phyloP scores from a whole-genome alignment of 2,113 vertebrate genomes.

The Emydura subglobosa region DNA sequence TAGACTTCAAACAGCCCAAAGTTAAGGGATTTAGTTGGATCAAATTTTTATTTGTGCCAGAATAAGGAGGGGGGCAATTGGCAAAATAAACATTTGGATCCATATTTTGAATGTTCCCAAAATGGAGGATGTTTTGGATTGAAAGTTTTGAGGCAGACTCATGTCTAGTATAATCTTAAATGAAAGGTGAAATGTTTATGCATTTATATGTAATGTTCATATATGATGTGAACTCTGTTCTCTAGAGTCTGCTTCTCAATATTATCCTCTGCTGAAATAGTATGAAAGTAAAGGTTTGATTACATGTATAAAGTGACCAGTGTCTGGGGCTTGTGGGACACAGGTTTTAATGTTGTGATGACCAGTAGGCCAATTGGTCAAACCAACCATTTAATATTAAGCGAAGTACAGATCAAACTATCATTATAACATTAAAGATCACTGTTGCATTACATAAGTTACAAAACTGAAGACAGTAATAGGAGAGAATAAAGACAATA shows the following conservation, averaged over 20 bases:
- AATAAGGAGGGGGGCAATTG: not conserved
- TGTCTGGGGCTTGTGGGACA: not conserved
- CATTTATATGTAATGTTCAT: not conserved
- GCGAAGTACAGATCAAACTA: not conserved
- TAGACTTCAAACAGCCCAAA: not conserved
- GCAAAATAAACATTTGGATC: not conserved
- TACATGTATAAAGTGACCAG: not conserved
- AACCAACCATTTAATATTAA: not conserved
- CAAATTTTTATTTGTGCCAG: not conserved
- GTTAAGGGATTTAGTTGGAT: not conserved
- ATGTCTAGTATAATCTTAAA: not conserved
- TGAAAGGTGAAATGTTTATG: not conserved
- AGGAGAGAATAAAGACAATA: not conserved
- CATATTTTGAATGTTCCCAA: not conserved
- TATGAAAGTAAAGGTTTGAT: constrained; percentile 27
- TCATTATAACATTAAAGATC: not conserved
- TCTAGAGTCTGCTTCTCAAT: not conserved
- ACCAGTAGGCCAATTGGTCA: not conserved
- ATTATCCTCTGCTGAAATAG: constrained; percentile 5
- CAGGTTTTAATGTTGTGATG: not conserved
- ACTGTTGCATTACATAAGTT: not conserved
- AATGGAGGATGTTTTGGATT: not conserved
- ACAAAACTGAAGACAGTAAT: not conserved
- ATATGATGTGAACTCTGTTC: not conserved
- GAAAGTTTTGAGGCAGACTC: not conserved